Evolutionary conservation across 2,888 invertebrate species (phyloP).

Genomic region (Lithophane socia): DNA sequence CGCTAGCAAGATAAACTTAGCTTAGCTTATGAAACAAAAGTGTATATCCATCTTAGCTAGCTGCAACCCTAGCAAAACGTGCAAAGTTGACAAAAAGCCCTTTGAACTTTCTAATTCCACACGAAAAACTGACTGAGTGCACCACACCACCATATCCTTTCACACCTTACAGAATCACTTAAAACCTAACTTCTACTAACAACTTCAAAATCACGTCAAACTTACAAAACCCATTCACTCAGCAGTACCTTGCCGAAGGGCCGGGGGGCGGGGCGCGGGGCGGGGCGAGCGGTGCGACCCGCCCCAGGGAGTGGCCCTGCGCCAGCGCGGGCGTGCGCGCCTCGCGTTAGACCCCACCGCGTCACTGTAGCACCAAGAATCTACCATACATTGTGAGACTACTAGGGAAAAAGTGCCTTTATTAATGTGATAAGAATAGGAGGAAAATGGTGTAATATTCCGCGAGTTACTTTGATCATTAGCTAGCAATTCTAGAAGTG

Average conservation of each 20-base stretch:
- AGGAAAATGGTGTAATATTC: slow-evolving; percentile 30
- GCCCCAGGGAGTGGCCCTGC: slow-evolving; percentile 79
- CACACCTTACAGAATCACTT: neutral
- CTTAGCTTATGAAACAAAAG: neutral
- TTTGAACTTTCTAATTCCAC: neutral
- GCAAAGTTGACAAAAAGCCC: slow-evolving; percentile 8
- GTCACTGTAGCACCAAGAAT: slow-evolving; percentile 16
- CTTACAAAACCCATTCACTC: slow-evolving; percentile 33
- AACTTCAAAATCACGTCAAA: slow-evolving; percentile 29
- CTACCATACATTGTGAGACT: slow-evolving; percentile 22
- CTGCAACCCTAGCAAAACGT: neutral
- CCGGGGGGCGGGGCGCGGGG: slow-evolving; percentile 71
- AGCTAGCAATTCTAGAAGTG: neutral
- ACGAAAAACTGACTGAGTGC: neutral
- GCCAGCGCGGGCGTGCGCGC: slow-evolving; percentile 78
- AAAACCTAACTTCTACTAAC: neutral
- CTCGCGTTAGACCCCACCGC: slow-evolving; percentile 56
- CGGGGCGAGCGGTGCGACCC: slow-evolving; percentile 72
- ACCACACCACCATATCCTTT: no score
- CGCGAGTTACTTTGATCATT: neutral
- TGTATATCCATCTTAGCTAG: neutral
- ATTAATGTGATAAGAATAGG: slow-evolving; percentile 1
- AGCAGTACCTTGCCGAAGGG: slow-evolving; percentile 68
- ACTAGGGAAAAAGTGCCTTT: slow-evolving; percentile 35
- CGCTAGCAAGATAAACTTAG: neutral